A percentile compares a stretch with the other conserved stretches of the same genome.
These are phyloP conservation scores for Stomatorhinus ivindoensis DNA, from an alignment of 2,113 vertebrate species.

Conservation along the genomic window DNA sequence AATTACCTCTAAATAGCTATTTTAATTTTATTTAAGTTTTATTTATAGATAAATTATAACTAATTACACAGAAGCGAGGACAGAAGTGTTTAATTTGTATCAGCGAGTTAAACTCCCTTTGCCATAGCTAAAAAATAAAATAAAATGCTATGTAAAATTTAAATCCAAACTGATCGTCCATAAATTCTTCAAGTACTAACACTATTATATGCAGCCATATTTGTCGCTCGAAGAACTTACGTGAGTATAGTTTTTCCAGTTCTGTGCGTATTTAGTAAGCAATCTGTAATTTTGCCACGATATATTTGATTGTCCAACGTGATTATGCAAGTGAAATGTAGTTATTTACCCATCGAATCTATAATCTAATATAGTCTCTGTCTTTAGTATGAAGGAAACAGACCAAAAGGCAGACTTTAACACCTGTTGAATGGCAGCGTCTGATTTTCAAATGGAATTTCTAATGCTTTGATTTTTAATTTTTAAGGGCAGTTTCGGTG, in stretches of 20 bases:
- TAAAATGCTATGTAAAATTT: not conserved
- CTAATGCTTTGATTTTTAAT: conserved; percentile 3
- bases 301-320: not conserved
- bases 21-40: not conserved
- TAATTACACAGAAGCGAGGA: not conserved
- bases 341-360: not conserved
- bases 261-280: not conserved
- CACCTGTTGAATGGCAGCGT: conserved; percentile 26
- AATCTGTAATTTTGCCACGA: not conserved
- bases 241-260: not conserved
- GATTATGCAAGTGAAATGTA: not conserved
- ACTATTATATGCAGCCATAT: not conserved
- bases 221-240: not conserved
- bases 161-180: not conserved
- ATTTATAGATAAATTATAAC: not conserved
- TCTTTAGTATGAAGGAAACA: conserved; percentile 1
- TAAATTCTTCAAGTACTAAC: not conserved
- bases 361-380: not conserved
- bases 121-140: not conserved
- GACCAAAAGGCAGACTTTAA: conserved; percentile 8
- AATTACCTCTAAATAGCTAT: not conserved
- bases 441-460: not conserved
- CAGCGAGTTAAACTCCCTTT: not conserved
- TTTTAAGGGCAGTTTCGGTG: not conserved
- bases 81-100: not conserved